phyloP scores from a whole-genome alignment of 2,797 vertebrate species.

The Paratrypauchen microcephalus region DNA sequence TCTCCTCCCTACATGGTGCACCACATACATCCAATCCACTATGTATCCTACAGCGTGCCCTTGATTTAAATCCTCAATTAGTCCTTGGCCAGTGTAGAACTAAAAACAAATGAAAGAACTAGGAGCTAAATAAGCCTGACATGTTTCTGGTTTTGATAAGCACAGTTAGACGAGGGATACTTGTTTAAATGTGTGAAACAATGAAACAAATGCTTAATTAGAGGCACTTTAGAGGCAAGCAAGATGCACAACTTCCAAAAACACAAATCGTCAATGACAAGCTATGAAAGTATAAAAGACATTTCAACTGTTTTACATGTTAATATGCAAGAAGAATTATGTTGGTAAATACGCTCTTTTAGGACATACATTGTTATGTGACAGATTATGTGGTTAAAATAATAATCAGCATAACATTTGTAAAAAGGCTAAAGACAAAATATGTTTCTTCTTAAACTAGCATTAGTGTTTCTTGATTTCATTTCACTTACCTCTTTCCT shows the following conservation, averaged over 20 bases:
- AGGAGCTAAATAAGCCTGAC: constrained; percentile 38
- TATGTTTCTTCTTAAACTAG: not conserved
- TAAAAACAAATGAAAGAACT: constrained; percentile 22
- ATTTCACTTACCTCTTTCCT: not conserved
- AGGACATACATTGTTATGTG: not conserved
- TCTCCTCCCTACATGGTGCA: constrained; percentile 44
- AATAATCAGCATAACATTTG: not conserved
- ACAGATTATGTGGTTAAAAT: not conserved
- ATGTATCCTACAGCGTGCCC: constrained; percentile 41
- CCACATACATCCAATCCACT: constrained; percentile 37
- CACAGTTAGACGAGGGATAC: constrained; percentile 22
- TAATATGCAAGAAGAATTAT: not conserved
- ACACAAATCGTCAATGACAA: constrained; percentile 25
- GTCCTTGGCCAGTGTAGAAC: constrained; percentile 45
- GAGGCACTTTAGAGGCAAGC: constrained; percentile 22
- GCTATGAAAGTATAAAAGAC: constrained; percentile 23
- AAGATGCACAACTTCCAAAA: constrained; percentile 36
- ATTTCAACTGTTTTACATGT: not conserved
- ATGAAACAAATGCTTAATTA: constrained; percentile 34
- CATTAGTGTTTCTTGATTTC: not conserved
- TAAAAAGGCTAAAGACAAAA: not conserved
- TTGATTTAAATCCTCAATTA: constrained; percentile 68
- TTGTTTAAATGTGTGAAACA: constrained; percentile 18
- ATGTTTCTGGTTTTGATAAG: constrained; percentile 36
- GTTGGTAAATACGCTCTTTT: not conserved